Percentiles rank a stretch among this genome's conserved stretches.
Evolutionary conservation across 2,888 invertebrate species (phyloP).

Genomic region (Dryobotodes eremita): DNA sequence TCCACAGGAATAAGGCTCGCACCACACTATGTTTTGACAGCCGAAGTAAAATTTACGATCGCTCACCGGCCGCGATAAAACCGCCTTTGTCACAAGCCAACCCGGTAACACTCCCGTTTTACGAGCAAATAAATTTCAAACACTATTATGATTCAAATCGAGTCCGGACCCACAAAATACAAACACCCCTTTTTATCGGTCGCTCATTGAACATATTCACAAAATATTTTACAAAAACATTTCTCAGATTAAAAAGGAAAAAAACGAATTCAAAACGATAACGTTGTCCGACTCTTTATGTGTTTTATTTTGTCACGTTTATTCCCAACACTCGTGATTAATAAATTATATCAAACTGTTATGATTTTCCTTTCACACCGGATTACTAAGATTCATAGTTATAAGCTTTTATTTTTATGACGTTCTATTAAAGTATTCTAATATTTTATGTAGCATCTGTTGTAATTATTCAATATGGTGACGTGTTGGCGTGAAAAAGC

Average conservation of each 20-base stretch:
- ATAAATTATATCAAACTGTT: constrained; percentile 82
- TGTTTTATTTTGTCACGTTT: constrained; percentile 82
- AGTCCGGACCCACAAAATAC: constrained; percentile 85
- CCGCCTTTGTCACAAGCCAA: constrained; percentile 87
- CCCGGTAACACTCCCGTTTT: constrained; percentile 87
- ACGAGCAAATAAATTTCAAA: constrained; percentile 90
- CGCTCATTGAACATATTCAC: constrained; percentile 82
- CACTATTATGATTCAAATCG: constrained; percentile 90
- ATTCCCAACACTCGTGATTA: constrained; percentile 78
- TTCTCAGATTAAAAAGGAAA: constrained; percentile 67
- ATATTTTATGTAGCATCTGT: constrained; percentile 78
- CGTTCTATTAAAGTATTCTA: constrained; percentile 74
- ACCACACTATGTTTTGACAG: constrained; percentile 85
- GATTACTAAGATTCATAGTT: constrained; percentile 80
- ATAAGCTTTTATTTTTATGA: constrained; percentile 78
- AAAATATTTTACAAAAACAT: constrained; percentile 84
- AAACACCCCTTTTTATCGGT: constrained; percentile 85
- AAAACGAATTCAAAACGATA: constrained; percentile 58
- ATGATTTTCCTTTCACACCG: constrained; percentile 81
- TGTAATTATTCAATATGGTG: constrained; percentile 78
- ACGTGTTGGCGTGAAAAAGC: constrained; percentile 71
- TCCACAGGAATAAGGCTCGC: constrained; percentile 70
- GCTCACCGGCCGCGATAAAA: constrained; percentile 86
- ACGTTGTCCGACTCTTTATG: constrained; percentile 72
- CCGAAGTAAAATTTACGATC: constrained; percentile 88